A percentile compares a stretch with the other conserved stretches of the same genome.
phyloP scores from a whole-genome alignment of 2,888 invertebrate species.

The Asteroscopus sphinx region DNA sequence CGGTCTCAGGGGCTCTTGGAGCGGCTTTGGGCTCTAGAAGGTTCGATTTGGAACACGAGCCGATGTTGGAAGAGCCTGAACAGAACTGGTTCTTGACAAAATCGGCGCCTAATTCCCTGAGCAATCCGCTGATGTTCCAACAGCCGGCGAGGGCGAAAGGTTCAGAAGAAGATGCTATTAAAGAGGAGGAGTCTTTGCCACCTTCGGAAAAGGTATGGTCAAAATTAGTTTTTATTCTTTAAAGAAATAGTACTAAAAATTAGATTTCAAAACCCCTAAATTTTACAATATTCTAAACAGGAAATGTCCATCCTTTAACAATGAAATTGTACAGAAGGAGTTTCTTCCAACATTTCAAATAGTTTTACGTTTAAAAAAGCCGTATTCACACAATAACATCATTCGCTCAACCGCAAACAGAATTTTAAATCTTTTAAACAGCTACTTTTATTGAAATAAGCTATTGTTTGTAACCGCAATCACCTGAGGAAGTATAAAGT shows the following conservation, averaged over 20 bases:
- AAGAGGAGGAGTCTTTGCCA: slow-evolving; percentile 77
- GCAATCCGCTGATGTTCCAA: slow-evolving; percentile 88
- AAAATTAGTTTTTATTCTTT: too few relatives aligned
- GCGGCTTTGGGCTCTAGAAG: slow-evolving; percentile 86
- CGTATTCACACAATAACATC: slow-evolving; percentile 1
- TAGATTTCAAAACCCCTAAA: too few relatives aligned
- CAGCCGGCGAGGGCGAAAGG: slow-evolving; percentile 73
- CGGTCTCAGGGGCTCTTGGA: slow-evolving; percentile 91
- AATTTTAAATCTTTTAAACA: slow-evolving; percentile 5
- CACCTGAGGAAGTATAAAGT: slow-evolving; percentile 9
- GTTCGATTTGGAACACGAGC: slow-evolving; percentile 87
- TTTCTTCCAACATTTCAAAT: neutral
- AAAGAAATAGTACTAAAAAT: too few relatives aligned
- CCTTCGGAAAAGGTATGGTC: slow-evolving; percentile 78
- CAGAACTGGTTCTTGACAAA: slow-evolving; percentile 95
- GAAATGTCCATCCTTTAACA: neutral
- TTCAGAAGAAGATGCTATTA: slow-evolving; percentile 77
- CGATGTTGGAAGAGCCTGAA: slow-evolving; percentile 85
- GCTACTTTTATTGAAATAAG: slow-evolving; percentile 7
- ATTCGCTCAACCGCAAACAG: neutral
- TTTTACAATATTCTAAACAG: neutral
- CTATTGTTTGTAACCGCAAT: slow-evolving; percentile 25
- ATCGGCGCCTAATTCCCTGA: slow-evolving; percentile 94
- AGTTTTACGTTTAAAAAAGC: neutral
- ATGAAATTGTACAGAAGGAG: neutral